Evolutionary conservation across 1,140 invertebrate species (phyloP), one percentile per base, ranked within the genome.

Genomic region (Anastrepha ludens): DNA sequence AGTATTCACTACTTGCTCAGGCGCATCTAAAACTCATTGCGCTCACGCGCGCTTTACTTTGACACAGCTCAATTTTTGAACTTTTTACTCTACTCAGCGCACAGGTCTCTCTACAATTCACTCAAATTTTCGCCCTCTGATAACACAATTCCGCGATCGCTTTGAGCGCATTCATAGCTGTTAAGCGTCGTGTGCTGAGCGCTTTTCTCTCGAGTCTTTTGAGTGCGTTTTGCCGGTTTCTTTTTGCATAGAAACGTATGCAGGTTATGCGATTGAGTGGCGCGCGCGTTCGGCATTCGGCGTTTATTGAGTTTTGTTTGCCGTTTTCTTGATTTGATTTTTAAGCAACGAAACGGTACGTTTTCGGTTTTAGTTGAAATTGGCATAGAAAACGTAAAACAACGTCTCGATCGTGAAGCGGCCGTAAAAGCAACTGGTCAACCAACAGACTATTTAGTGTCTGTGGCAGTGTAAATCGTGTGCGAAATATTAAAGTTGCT

Each of bases 331-430:
- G 29, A 86, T 86, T 65, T 41, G 55, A 62, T 86, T 86, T 86
- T 86, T 62, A 86, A 86, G 44, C 58, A 65, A 65, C 85, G 85
- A 86, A 86, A 55, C 85, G 85, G 85, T 86, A 55, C 85, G 58
- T 86, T 86, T 65, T 86, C 39, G 39, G 58, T 62, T 86, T 86
- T 58, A 86, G 85, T 86, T 20, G 5, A 86, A 60, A 65, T 62
- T 86, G 58, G 85, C 55, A 65, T 39, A 65, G 58, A 50, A 86
- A 86, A 62, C 59, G 2, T 15, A 20, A 60, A 86, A 9, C 58
- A 60, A 64, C 85, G 58, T 29, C 11, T 58, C n/a, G 74, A 20
- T 44, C 55, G 41, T 81, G 47, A 20, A 81, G 74, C 74, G 74
- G 47, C 20, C 20, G 50, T 17, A 47, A 55, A 81, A 58, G 8